Evolutionary conservation across 2,888 invertebrate species (phyloP).

Genomic region (Ochropacha duplaris): DNA sequence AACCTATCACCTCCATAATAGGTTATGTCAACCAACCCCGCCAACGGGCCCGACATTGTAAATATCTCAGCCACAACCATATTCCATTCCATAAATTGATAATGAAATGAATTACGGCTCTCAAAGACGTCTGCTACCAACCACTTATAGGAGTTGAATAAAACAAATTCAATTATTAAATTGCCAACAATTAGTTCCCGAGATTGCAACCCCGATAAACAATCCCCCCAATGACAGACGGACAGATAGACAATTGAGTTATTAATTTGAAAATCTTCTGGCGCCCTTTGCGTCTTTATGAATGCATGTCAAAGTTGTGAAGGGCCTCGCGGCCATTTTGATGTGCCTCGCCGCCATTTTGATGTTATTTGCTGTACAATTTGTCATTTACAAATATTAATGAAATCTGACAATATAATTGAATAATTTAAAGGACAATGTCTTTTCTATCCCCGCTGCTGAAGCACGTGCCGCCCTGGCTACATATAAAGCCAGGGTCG

Average conservation of each 20-base stretch:
- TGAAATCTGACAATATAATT: neutral
- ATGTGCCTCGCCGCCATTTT: conserved; percentile 6
- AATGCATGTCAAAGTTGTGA: conserved; percentile 4
- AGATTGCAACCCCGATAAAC: conserved; percentile 33
- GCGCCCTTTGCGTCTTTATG: conserved; percentile 1
- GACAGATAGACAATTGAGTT: conserved; percentile 34
- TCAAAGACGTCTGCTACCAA: conserved; percentile 24
- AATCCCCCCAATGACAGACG: conserved; percentile 28
- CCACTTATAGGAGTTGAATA: conserved; percentile 26
- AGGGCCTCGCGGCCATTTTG: conserved; percentile 8
- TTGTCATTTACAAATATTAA: conserved; percentile 1
- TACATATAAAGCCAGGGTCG: no score
- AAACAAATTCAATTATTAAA: conserved; percentile 37
- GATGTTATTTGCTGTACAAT: neutral
- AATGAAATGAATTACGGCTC: conserved; percentile 29
- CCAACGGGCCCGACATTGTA: no score
- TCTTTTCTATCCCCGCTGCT: no score
- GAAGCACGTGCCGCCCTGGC: no score
- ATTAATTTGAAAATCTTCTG: conserved; percentile 16
- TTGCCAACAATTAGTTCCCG: conserved; percentile 34
- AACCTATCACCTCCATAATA: no score
- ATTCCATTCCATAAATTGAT: conserved; percentile 25
- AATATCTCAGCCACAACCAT: neutral
- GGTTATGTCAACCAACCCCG: no score
- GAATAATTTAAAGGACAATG: neutral